These are phyloP conservation scores for Sclerurus mexicanus DNA, from an alignment of 2,113 vertebrate genomes.

Conservation along the genomic window DNA sequence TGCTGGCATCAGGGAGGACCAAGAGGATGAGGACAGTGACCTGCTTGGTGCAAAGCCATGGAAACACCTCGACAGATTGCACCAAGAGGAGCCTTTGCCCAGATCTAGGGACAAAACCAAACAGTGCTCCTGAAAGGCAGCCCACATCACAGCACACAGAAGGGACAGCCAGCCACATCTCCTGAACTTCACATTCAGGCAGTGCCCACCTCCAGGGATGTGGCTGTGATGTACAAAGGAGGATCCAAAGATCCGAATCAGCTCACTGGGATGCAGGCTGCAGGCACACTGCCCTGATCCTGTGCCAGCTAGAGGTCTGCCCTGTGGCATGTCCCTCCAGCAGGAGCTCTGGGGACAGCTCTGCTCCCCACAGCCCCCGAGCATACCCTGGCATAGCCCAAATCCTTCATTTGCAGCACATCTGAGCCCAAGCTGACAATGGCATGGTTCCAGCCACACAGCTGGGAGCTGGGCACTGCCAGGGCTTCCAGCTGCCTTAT, in stretches of 20 bases:
- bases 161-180: neutral
- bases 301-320: neutral
- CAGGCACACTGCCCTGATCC: neutral
- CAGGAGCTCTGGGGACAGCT: neutral
- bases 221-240: rapidly evolving
- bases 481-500: neutral
- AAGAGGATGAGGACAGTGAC: neutral
- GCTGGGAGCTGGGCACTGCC: neutral
- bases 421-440: rapidly evolving
- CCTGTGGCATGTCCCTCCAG: neutral
- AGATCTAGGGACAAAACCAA: neutral
- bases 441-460: neutral
- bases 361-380: neutral
- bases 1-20: neutral
- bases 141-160: neutral
- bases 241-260: neutral
- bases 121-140: neutral
- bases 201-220: neutral
- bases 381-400: rapidly evolving
- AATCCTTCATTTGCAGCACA: neutral
- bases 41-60: neutral
- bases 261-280: neutral
- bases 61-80: neutral
- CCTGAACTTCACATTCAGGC: neutral
- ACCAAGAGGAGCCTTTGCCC: neutral